These are phyloP conservation scores for Cynocephalus volans DNA, from an alignment of 2,113 vertebrate species.

Conservation along the genomic window DNA sequence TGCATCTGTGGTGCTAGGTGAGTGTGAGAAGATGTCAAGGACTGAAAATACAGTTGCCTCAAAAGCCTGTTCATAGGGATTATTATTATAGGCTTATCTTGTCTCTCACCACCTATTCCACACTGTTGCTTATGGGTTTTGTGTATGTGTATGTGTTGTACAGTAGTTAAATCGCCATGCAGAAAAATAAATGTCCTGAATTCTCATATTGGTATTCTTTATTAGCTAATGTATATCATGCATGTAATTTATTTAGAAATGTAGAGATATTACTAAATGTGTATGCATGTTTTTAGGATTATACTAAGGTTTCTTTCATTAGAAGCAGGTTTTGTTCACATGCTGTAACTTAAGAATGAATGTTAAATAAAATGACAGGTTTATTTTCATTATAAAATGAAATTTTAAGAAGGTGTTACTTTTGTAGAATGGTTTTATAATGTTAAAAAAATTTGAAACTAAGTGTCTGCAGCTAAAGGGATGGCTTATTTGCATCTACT, in stretches of 20 bases:
- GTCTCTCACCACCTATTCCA: constrained; percentile 77
- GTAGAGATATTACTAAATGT: constrained; percentile 78
- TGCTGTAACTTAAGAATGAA: constrained; percentile 88
- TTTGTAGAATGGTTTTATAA: constrained; percentile 73
- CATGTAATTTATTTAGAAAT: constrained; percentile 89
- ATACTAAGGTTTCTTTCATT: constrained; percentile 71
- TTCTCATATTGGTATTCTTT: constrained; percentile 82
- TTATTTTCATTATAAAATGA: constrained; percentile 88
- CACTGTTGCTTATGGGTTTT: constrained; percentile 77
- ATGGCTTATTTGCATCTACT: background rate
- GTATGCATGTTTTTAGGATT: constrained; percentile 83
- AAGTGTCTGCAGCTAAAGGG: background rate
- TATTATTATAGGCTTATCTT: constrained; percentile 63
- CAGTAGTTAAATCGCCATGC: constrained; percentile 63
- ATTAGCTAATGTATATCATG: constrained; percentile 83
- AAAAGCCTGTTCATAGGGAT: constrained; percentile 66
- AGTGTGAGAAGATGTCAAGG: constrained; percentile 87
- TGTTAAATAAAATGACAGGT: constrained; percentile 88
- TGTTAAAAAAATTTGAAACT: constrained; percentile 56
- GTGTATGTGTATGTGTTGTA: constrained; percentile 70
- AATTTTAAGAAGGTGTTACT: constrained; percentile 75
- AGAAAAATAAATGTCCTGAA: constrained; percentile 84
- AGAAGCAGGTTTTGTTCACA: constrained; percentile 81
- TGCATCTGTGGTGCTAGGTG: constrained; percentile 90
- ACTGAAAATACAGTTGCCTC: constrained; percentile 84